phyloP scores from a whole-genome alignment of 2,113 vertebrate species.

The Brienomyrus longianalis region DNA sequence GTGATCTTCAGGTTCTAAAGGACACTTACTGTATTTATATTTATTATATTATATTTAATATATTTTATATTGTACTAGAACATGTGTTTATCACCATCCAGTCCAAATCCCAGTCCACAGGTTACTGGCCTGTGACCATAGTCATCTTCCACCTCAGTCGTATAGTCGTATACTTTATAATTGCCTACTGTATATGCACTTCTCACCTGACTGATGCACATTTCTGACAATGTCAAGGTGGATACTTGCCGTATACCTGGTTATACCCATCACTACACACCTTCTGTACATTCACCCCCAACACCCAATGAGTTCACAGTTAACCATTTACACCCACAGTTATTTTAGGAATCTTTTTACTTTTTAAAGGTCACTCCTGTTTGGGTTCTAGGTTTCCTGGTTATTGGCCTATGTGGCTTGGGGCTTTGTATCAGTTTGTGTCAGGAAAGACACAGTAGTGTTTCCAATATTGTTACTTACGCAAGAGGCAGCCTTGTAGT shows the following conservation, averaged over 20 bases:
- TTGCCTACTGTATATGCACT: not conserved
- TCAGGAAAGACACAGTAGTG: not conserved
- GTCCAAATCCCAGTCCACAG: not conserved
- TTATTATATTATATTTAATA: not conserved
- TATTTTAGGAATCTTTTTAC: not conserved
- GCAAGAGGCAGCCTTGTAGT: not conserved
- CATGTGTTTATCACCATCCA: not conserved
- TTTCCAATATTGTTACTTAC: not conserved
- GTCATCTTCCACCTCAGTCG: not conserved
- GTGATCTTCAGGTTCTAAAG: not conserved
- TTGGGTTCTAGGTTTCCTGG: not conserved
- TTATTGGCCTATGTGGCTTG: not conserved
- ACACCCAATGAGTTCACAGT: not conserved
- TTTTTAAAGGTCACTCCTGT: not conserved
- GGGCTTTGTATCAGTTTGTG: not conserved
- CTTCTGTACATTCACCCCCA: not conserved
- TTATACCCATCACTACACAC: not conserved
- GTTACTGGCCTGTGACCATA: not conserved
- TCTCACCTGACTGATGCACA: not conserved
- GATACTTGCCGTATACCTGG: not conserved
- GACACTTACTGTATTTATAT: not conserved
- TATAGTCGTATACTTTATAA: not conserved
- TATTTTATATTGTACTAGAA: not conserved
- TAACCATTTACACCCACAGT: not conserved
- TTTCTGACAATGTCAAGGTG: not conserved